A percentile compares a stretch with the other conserved stretches of the same genome.
These are phyloP conservation scores for Bellardia pandia DNA, from an alignment of 2,888 invertebrate species.

Conservation along the genomic window DNA sequence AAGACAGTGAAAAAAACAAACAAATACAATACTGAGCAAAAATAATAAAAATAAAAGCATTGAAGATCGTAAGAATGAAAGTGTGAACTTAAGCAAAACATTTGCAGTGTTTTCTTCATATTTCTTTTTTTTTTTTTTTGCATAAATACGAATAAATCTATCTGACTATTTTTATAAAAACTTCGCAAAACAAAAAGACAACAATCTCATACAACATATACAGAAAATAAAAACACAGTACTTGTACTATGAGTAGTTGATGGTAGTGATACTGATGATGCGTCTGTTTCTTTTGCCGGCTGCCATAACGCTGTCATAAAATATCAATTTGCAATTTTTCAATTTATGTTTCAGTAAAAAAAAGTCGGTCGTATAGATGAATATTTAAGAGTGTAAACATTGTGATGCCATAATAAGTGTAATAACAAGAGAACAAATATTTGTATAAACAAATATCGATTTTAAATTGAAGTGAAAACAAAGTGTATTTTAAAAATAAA, in stretches of 20 bases:
- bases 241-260: not conserved
- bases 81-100: conserved; percentile 65
- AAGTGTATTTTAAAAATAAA: conserved; percentile 6
- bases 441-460: conserved; percentile 30
- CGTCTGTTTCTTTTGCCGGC: conserved; percentile 37
- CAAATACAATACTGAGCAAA: not conserved
- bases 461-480: conserved; percentile 14
- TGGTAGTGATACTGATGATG: conserved; percentile 26
- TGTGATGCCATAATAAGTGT: conserved; percentile 57
- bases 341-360: conserved; percentile 64
- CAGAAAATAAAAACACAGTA: not conserved
- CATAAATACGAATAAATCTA: conserved; percentile 26
- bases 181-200: not conserved
- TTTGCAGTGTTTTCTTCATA: conserved; percentile 36
- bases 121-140: not conserved
- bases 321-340: conserved; percentile 76
- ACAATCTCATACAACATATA: not conserved
- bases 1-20: not conserved
- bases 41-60: conserved; percentile 10
- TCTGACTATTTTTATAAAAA: conserved; percentile 2
- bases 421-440: conserved; percentile 21
- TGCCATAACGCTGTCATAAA: conserved; percentile 72
- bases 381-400: conserved; percentile 48
- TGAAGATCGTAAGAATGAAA: conserved; percentile 57
- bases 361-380: conserved; percentile 12